A percentile compares a stretch with the other conserved stretches of the same genome.
Evolutionary conservation across 2,888 invertebrate species (phyloP).

Genomic region (Agrenia bidenticulata): DNA sequence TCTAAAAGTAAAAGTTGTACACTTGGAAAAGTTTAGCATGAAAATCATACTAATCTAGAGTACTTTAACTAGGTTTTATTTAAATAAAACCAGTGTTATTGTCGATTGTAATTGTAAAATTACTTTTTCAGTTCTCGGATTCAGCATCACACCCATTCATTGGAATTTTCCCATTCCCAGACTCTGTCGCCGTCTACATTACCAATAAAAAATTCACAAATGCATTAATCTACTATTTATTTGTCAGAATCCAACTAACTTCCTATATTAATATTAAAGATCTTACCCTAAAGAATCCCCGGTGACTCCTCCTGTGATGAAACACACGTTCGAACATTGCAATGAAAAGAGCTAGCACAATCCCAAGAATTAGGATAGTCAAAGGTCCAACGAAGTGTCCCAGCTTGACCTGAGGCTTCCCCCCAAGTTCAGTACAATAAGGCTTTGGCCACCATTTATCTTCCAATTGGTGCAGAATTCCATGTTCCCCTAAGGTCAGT

Average conservation of each 20-base stretch:
- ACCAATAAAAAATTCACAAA: slow-evolving; percentile 1
- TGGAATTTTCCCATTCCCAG: slow-evolving; percentile 52
- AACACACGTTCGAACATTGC: slow-evolving; percentile 49
- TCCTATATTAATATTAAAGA: slow-evolving; percentile 4
- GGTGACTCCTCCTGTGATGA: slow-evolving; percentile 49
- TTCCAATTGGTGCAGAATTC: slow-evolving; percentile 47
- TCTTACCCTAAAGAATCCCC: slow-evolving; percentile 51
- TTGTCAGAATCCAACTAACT: not conserved
- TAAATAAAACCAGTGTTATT: too few species aligned
- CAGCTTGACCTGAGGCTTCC: slow-evolving; percentile 47
- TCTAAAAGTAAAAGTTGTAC: too few species aligned
- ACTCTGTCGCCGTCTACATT: slow-evolving; percentile 45
- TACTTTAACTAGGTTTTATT: too few species aligned
- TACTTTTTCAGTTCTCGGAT: slow-evolving; percentile 14
- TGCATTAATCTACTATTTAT: not conserved
- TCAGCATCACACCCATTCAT: slow-evolving; percentile 45
- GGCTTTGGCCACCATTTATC: slow-evolving; percentile 49
- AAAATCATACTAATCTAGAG: too few species aligned
- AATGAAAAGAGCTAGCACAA: slow-evolving; percentile 46
- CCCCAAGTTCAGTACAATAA: slow-evolving; percentile 31
- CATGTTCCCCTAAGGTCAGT: slow-evolving; percentile 45
- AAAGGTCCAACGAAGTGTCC: slow-evolving; percentile 50
- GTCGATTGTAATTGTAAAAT: too few species aligned
- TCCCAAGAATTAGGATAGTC: slow-evolving; percentile 46
- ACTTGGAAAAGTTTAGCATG: too few species aligned